These are phyloP conservation scores for Seira ritae DNA, from an alignment of 2,888 invertebrate species.

Conservation along the genomic window DNA sequence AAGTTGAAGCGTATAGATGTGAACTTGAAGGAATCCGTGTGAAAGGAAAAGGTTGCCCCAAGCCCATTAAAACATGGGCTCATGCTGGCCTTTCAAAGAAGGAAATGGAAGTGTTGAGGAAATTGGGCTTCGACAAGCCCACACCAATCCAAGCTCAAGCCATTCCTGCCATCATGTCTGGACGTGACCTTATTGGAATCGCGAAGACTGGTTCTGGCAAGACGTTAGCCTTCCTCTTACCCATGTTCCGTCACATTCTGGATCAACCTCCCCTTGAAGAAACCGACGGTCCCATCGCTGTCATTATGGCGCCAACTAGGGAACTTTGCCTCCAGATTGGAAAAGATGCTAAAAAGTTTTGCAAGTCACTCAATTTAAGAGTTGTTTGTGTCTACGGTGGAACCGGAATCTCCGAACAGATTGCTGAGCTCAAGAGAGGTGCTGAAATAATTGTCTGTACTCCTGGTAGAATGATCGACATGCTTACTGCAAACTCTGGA, in stretches of 20 bases:
- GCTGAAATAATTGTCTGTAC: constrained; percentile 99
- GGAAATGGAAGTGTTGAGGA: constrained; percentile 93
- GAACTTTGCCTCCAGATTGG: constrained; percentile 99
- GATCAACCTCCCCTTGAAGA: constrained; percentile 96
- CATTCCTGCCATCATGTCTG: constrained; percentile 97
- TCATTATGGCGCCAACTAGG: constrained; percentile 98
- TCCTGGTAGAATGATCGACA: constrained; percentile 99
- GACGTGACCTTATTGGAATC: constrained; percentile 90
- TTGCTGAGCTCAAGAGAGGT: constrained; percentile 96
- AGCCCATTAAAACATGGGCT: constrained; percentile 96
- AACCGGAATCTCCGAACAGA: constrained; percentile 96
- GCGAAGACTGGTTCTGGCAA: constrained; percentile 99
- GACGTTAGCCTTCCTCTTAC: constrained; percentile 97
- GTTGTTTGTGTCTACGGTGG: constrained; percentile 99
- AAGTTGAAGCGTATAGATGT: constrained; percentile 85
- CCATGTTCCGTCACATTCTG: constrained; percentile 97
- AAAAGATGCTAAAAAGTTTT: constrained; percentile 95
- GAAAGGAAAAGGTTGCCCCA: constrained; percentile 97
- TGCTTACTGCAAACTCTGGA: constrained; percentile 97
- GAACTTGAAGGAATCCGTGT: constrained; percentile 97
- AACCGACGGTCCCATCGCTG: constrained; percentile 96
- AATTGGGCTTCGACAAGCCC: constrained; percentile 92
- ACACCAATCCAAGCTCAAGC: constrained; percentile 99
- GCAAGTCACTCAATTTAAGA: constrained; percentile 88
- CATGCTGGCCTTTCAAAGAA: constrained; percentile 98